Conservation (phyloP, 2,888 invertebrate species). For the Phortica magna region DNA sequence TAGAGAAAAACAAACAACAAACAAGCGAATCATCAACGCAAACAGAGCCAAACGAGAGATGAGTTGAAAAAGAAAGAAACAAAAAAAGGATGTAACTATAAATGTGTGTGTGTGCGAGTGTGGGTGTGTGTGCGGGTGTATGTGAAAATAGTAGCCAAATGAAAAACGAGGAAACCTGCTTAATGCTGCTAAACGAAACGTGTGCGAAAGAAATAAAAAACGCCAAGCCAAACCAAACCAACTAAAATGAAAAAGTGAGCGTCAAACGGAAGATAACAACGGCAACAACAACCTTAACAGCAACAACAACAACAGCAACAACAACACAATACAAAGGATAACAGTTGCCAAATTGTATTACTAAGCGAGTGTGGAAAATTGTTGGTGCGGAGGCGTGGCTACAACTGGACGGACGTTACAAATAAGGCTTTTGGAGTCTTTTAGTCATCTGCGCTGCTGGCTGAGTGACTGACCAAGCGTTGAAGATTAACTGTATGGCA, state of each 20-base stretch:
- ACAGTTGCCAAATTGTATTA: constrained; percentile 29
- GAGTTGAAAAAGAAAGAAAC: constrained; percentile 33
- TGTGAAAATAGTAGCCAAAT: constrained; percentile 57
- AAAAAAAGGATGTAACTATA: constrained; percentile 15
- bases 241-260: constrained; percentile 23
- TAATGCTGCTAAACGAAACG: constrained; percentile 50
- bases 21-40: constrained; percentile 36
- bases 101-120: constrained; percentile 33
- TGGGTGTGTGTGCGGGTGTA: constrained; percentile 33
- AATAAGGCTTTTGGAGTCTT: not conserved
- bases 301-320: not conserved
- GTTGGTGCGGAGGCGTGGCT: not conserved
- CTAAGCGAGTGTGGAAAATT: constrained; percentile 16
- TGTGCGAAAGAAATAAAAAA: constrained; percentile 1
- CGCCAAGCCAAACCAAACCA: not conserved
- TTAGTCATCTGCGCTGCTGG: not conserved
- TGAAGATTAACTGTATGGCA: constrained; percentile 64
- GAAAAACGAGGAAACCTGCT: constrained; percentile 67
- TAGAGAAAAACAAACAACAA: constrained; percentile 3
- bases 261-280: constrained; percentile 14
- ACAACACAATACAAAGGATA: constrained; percentile 50
- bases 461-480: constrained; percentile 44
- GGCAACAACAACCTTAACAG: not conserved
- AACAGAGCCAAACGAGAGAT: constrained; percentile 5
- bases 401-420: not conserved